Conservation (phyloP, 1,140 invertebrate species). For the Hermetia illucens region DNA sequence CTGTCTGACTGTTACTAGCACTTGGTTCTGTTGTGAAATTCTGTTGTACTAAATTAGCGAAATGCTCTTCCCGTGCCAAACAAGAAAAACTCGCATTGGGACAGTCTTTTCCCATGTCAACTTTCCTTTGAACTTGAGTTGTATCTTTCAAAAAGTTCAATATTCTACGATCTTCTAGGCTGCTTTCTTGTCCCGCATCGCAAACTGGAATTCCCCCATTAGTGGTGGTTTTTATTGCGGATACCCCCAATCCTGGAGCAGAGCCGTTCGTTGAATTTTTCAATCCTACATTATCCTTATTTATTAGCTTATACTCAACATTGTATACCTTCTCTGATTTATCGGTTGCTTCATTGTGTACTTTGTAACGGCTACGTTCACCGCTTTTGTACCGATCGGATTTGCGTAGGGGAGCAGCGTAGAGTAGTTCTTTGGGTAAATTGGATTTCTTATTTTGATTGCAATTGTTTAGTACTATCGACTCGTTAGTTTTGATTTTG, state of each 20-base stretch:
- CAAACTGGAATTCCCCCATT: not conserved
- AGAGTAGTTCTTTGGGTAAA: slow-evolving; percentile 27
- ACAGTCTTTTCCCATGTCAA: slow-evolving; percentile 24
- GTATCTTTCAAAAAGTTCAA: slow-evolving; percentile 30
- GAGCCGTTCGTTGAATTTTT: slow-evolving; percentile 16
- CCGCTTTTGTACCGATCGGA: slow-evolving; percentile 30
- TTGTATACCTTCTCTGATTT: not conserved
- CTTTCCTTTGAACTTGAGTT: slow-evolving; percentile 27
- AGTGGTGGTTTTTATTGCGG: slow-evolving; percentile 10
- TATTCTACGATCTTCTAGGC: slow-evolving; percentile 26
- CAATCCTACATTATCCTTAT: not conserved
- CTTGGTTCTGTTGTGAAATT: slow-evolving; percentile 13
- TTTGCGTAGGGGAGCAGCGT: slow-evolving; percentile 27
- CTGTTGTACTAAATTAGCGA: slow-evolving; percentile 29
- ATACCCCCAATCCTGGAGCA: slow-evolving; percentile 17
- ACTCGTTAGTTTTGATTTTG: slow-evolving; percentile 21
- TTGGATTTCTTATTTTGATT: slow-evolving; percentile 20
- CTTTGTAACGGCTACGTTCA: slow-evolving; percentile 17
- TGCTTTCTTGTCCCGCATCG: not conserved
- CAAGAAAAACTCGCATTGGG: slow-evolving; percentile 29
- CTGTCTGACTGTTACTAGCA: not conserved
- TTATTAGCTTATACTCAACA: slow-evolving; percentile 1
- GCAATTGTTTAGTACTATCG: slow-evolving; percentile 10
- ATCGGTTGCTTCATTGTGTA: not conserved
- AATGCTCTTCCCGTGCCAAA: slow-evolving; percentile 27